These are phyloP conservation scores for Actinemys pallida DNA, from an alignment of 2,113 vertebrate species.

Conservation along the genomic window DNA sequence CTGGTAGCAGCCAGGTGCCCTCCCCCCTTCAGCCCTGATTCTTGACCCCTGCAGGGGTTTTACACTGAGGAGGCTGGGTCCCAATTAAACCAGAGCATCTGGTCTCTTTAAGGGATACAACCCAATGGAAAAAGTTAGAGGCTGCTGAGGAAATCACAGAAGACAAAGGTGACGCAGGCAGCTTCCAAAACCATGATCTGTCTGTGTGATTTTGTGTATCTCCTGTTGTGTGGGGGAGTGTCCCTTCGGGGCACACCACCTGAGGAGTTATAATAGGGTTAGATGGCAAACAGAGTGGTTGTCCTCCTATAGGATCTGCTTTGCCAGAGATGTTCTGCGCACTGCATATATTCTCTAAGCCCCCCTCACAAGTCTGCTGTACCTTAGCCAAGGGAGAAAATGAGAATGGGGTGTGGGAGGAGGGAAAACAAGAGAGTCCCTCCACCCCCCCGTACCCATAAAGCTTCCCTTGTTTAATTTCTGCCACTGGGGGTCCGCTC, in stretches of 20 bases:
- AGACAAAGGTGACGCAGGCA: background rate
- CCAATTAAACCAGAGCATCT: background rate
- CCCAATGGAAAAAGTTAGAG: background rate
- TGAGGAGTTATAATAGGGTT: too few species aligned
- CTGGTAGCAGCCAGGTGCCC: background rate
- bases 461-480: slow-evolving; percentile 63
- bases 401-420: background rate
- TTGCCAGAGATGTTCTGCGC: background rate
- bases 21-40: background rate
- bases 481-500: slow-evolving; percentile 21
- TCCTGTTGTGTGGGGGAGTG: background rate
- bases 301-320: background rate
- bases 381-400: background rate
- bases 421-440: background rate
- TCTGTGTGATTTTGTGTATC: too few species aligned
- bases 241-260: too few species aligned
- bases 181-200: background rate
- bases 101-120: background rate
- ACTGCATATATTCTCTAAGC: background rate
- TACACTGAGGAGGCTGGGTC: background rate
- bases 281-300: background rate
- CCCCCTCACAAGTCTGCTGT: background rate
- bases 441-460: slow-evolving; percentile 17
- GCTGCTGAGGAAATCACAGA: background rate
- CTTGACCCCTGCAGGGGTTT: background rate